Evolutionary conservation across 2,888 invertebrate genomes (phyloP).

Genomic region (Cataglyphis albicans): DNA sequence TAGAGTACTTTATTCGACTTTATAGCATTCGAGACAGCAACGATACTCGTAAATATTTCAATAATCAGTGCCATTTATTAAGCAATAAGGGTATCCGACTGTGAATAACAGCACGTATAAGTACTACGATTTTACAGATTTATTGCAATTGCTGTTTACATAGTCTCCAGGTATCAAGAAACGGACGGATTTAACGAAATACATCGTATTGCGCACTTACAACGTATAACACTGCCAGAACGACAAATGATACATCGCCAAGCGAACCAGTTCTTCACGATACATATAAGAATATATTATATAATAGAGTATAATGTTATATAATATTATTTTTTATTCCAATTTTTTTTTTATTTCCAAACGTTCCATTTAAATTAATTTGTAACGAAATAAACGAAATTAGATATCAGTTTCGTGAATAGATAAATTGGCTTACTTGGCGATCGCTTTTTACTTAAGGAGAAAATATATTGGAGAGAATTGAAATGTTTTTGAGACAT

Average conservation of each 20-base stretch:
- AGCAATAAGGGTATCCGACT: slow-evolving; percentile 82
- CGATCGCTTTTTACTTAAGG: slow-evolving; percentile 60
- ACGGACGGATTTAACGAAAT: slow-evolving; percentile 72
- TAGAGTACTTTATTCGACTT: slow-evolving; percentile 64
- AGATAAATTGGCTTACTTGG: slow-evolving; percentile 59
- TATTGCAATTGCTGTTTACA: slow-evolving; percentile 58
- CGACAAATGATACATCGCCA: slow-evolving; percentile 58
- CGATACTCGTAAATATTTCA: slow-evolving; percentile 78
- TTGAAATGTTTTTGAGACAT: slow-evolving; percentile 60
- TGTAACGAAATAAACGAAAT: neutral
- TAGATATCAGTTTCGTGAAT: slow-evolving; percentile 44
- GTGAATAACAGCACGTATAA: slow-evolving; percentile 61
- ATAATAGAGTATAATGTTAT: slow-evolving; percentile 3
- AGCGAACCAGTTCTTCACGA: slow-evolving; percentile 55
- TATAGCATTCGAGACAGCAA: slow-evolving; percentile 67
- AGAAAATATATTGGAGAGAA: slow-evolving; percentile 54
- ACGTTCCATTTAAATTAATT: slow-evolving; percentile 32
- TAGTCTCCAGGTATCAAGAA: slow-evolving; percentile 72
- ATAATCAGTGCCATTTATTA: slow-evolving; percentile 85
- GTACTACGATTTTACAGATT: slow-evolving; percentile 68
- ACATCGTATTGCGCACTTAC: slow-evolving; percentile 73
- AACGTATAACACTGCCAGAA: slow-evolving; percentile 80
- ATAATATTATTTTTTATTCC: slow-evolving; percentile 8
- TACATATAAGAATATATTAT: neutral
- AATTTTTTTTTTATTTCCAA: neutral